Evolutionary conservation across 1,140 invertebrate genomes (phyloP).

Genomic region (Maconellicoccus hirsutus): DNA sequence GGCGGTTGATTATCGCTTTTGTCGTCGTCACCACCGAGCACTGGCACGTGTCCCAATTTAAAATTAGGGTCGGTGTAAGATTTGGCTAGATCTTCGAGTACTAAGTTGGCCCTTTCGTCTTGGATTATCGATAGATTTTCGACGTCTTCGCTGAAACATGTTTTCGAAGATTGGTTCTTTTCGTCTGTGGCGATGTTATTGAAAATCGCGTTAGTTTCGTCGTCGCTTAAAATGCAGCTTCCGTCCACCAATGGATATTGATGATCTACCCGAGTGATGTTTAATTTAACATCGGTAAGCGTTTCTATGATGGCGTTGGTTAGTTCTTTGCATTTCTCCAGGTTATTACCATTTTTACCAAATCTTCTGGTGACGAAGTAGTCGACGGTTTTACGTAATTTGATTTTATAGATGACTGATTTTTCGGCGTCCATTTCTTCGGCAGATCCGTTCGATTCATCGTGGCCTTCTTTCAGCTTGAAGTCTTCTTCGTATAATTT

Average conservation of each 20-base stretch:
- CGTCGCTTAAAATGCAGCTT: background rate
- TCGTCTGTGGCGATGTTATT: background rate
- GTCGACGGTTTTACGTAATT: background rate
- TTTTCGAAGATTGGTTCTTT: background rate
- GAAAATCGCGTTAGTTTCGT: background rate
- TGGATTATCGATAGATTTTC: background rate
- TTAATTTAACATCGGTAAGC: background rate
- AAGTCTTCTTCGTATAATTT: conserved; percentile 28
- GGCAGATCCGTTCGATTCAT: background rate
- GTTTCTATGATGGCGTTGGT: background rate
- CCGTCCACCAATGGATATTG: background rate
- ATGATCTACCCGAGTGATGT: background rate
- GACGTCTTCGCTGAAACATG: background rate
- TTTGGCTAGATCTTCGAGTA: background rate
- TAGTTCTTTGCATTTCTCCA: background rate
- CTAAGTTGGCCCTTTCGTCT: background rate
- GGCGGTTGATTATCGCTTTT: background rate
- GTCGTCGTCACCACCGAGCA: background rate
- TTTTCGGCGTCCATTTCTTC: background rate
- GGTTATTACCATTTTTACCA: background rate
- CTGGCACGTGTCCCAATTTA: background rate
- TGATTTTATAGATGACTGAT: background rate
- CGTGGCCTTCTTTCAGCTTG: conserved; percentile 1
- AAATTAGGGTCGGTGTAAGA: background rate
- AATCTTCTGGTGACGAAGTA: background rate